Evolutionary conservation across 2,888 invertebrate species (phyloP).

Genomic region (Nemotelus nigrinus): DNA sequence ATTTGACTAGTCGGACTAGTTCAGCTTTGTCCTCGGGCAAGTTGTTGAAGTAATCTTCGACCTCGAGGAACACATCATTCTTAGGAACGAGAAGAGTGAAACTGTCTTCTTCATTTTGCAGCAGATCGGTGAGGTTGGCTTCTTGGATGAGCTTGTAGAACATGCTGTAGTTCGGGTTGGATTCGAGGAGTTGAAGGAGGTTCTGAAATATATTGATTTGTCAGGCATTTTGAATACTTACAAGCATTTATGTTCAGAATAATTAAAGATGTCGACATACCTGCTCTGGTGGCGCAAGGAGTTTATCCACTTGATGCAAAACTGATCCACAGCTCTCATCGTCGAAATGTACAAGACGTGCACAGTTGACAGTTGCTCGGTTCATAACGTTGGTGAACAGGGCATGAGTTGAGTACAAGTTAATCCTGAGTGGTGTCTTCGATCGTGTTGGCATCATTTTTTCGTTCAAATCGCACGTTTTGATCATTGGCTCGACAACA

Average conservation of each 20-base stretch:
- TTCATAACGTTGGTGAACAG: slow-evolving; percentile 69
- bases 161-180: slow-evolving; percentile 62
- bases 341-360: slow-evolving; percentile 70
- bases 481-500: slow-evolving; percentile 68
- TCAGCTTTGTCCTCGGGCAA: slow-evolving; percentile 55
- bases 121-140: slow-evolving; percentile 61
- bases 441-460: slow-evolving; percentile 66
- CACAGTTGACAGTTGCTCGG: slow-evolving; percentile 75
- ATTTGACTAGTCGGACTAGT: slow-evolving; percentile 60
- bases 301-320: slow-evolving; percentile 72
- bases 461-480: slow-evolving; percentile 70
- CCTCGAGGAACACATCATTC: slow-evolving; percentile 63
- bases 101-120: slow-evolving; percentile 58
- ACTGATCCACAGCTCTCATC: slow-evolving; percentile 75
- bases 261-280: slow-evolving; percentile 52
- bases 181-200: slow-evolving; percentile 59
- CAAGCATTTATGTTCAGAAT: too few species aligned
- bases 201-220: slow-evolving; percentile 53
- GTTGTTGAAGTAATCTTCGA: slow-evolving; percentile 57
- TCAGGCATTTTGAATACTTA: not conserved
- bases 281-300: slow-evolving; percentile 64
- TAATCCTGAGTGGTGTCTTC: slow-evolving; percentile 68
- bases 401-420: slow-evolving; percentile 70
- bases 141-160: slow-evolving; percentile 60
- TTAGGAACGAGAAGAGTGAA: slow-evolving; percentile 63